A percentile compares a stretch with the other conserved stretches of the same genome.
phyloP scores from a whole-genome alignment of 2,797 vertebrate species.

The Columba guinea region DNA sequence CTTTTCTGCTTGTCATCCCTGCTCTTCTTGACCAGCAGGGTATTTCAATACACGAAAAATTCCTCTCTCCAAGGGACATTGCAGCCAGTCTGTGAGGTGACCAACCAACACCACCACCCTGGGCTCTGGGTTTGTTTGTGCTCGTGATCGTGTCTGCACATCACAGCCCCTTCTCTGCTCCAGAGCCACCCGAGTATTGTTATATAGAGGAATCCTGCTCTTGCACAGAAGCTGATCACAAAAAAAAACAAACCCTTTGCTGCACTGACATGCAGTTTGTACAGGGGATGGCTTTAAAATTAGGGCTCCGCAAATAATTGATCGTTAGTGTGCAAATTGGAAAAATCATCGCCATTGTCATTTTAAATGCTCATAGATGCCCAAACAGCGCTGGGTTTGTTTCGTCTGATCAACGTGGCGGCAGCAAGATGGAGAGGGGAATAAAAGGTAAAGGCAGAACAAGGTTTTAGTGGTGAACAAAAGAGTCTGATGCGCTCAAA shows the following conservation, averaged over 20 bases:
- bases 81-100: conserved; percentile 14
- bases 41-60: background rate
- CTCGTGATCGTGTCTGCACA: background rate
- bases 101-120: background rate
- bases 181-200: background rate
- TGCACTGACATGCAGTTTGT: background rate
- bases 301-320: background rate
- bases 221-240: background rate
- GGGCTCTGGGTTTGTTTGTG: conserved; percentile 3
- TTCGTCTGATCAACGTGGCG: background rate
- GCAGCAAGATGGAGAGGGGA: background rate
- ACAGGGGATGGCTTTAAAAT: background rate
- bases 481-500: background rate
- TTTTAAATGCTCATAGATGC: background rate
- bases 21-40: background rate
- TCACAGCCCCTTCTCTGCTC: background rate
- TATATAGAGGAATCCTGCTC: background rate
- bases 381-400: background rate
- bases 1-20: background rate
- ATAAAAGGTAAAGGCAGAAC: background rate
- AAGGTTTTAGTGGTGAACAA: background rate
- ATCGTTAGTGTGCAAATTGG: background rate
- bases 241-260: background rate
- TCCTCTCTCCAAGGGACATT: background rate
- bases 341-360: background rate